Conservation (phyloP, 2,797 vertebrate genomes). For the Glossophaga mutica region DNA sequence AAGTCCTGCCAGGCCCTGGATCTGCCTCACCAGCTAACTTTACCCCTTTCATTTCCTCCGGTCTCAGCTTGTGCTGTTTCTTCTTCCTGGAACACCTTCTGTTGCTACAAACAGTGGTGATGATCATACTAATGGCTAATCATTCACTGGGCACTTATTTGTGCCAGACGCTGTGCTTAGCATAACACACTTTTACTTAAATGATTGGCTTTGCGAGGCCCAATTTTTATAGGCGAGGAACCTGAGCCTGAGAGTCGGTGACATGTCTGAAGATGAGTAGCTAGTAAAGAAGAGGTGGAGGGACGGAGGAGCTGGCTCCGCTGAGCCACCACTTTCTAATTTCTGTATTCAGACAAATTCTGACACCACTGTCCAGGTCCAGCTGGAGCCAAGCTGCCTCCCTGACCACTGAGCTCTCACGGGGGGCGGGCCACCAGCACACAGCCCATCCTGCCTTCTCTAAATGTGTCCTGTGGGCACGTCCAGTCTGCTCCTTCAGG, state of each 20-base stretch:
- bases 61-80: background rate
- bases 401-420: background rate
- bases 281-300: background rate
- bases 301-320: background rate
- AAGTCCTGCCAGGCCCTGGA: background rate
- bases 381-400: background rate
- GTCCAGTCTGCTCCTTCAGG: background rate
- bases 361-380: background rate
- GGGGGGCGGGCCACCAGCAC: background rate
- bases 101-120: background rate
- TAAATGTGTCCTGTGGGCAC: background rate
- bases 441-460: background rate
- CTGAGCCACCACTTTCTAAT: background rate
- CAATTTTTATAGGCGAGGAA: background rate
- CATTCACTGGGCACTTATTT: background rate
- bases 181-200: background rate
- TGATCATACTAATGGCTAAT: background rate
- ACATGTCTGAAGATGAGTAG: background rate
- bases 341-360: background rate
- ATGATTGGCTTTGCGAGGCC: background rate
- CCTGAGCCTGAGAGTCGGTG: background rate
- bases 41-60: background rate
- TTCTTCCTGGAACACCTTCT: background rate
- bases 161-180: background rate
- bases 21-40: background rate